Percentiles rank a stretch among this genome's conserved stretches.
phyloP scores from a whole-genome alignment of 2,113 vertebrate genomes.

The Podarcis raffonei region DNA sequence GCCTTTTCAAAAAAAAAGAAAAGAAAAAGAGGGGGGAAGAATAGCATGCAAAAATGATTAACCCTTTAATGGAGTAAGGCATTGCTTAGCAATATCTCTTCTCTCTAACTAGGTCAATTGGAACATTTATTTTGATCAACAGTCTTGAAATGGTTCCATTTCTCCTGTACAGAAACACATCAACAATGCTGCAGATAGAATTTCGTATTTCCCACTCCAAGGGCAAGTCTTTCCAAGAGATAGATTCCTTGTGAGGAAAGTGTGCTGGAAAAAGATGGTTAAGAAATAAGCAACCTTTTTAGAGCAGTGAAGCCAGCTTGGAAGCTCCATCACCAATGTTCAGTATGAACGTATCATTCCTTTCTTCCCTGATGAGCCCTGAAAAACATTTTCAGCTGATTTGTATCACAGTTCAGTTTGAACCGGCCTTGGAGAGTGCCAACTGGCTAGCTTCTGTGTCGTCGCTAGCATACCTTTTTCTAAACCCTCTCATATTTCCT shows the following conservation, averaged over 20 bases:
- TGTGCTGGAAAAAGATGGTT: neutral
- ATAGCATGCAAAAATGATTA: slow-evolving; percentile 79
- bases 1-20: slow-evolving; percentile 69
- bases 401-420: neutral
- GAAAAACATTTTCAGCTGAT: neutral
- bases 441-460: neutral
- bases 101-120: slow-evolving; percentile 65
- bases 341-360: neutral
- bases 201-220: neutral
- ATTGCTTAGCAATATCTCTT: slow-evolving; percentile 51
- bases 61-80: slow-evolving; percentile 75
- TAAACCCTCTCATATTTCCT: neutral
- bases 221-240: neutral
- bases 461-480: neutral
- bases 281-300: neutral
- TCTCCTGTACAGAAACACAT: neutral
- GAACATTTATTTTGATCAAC: slow-evolving; percentile 31
- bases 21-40: slow-evolving; percentile 65
- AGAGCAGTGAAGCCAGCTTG: neutral
- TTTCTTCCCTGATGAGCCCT: neutral
- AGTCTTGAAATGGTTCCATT: neutral
- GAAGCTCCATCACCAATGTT: neutral
- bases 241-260: neutral
- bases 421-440: neutral
- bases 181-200: neutral